These are phyloP conservation scores for Monoplex corrugatus DNA, from an alignment of 2,888 invertebrate species.

Conservation along the genomic window DNA sequence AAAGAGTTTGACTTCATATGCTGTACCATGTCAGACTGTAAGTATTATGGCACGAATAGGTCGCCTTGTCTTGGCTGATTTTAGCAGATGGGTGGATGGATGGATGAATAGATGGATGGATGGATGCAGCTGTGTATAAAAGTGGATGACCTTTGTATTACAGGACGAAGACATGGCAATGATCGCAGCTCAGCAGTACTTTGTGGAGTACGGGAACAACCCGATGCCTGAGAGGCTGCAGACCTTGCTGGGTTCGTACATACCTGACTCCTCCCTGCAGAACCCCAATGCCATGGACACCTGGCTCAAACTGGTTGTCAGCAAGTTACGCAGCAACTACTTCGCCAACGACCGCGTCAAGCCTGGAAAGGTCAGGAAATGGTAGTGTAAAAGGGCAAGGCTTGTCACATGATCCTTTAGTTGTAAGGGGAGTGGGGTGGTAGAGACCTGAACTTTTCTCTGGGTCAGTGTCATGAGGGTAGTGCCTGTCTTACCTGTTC, in stretches of 20 bases:
- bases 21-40: neutral
- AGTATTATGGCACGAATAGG: too few species aligned
- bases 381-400: too few species aligned
- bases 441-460: too few species aligned
- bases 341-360: slow-evolving; percentile 93
- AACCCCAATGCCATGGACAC: slow-evolving; percentile 69
- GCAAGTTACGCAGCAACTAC: slow-evolving; percentile 85
- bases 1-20: neutral
- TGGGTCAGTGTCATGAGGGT: too few species aligned
- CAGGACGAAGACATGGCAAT: slow-evolving; percentile 97
- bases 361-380: slow-evolving; percentile 86
- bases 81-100: too few species aligned
- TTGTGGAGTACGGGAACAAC: slow-evolving; percentile 95
- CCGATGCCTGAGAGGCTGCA: slow-evolving; percentile 94
- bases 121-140: too few species aligned
- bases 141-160: neutral
- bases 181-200: slow-evolving; percentile 99
- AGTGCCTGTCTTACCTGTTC: too few species aligned
- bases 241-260: slow-evolving; percentile 95
- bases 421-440: too few species aligned
- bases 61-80: too few species aligned
- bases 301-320: slow-evolving; percentile 75
- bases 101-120: too few species aligned
- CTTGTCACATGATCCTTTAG: too few species aligned
- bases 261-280: slow-evolving; percentile 88